A percentile compares a stretch with the other conserved stretches of the same genome.
These are phyloP conservation scores for Psilopsiagon aymara DNA, from an alignment of 2,113 vertebrate genomes.

Conservation along the genomic window DNA sequence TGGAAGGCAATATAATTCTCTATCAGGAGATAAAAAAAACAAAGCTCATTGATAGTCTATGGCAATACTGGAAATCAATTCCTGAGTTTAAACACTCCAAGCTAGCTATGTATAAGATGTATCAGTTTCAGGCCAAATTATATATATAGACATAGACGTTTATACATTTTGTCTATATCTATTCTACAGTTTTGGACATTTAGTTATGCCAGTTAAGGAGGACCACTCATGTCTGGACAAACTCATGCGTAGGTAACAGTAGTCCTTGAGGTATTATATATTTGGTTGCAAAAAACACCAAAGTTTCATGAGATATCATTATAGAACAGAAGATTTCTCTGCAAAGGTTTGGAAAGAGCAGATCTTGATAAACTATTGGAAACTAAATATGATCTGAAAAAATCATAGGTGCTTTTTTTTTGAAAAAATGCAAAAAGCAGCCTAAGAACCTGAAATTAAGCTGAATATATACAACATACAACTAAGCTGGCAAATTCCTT, in stretches of 20 bases:
- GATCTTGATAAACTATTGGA: background rate
- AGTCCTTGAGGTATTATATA: background rate
- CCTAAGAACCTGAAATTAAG: background rate
- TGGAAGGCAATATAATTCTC: background rate
- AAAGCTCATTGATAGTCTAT: background rate
- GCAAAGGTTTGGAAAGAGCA: background rate
- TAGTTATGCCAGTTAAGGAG: background rate
- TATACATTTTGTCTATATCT: background rate
- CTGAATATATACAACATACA: background rate
- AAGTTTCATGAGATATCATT: background rate
- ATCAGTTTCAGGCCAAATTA: background rate
- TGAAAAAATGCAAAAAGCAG: background rate
- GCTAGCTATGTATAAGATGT: background rate
- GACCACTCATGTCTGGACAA: background rate
- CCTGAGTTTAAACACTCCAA: background rate
- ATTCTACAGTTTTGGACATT: background rate
- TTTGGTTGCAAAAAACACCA: background rate
- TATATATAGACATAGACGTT: background rate
- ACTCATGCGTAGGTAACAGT: background rate
- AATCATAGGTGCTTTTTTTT: background rate
- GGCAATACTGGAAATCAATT: background rate
- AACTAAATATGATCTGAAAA: background rate
- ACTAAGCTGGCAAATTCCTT: background rate
- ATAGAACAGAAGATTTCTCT: background rate
- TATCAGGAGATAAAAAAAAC: background rate